These are phyloP conservation scores for Clarias laeviceps DNA, from an alignment of 2,797 vertebrate genomes.

Conservation along the genomic window DNA sequence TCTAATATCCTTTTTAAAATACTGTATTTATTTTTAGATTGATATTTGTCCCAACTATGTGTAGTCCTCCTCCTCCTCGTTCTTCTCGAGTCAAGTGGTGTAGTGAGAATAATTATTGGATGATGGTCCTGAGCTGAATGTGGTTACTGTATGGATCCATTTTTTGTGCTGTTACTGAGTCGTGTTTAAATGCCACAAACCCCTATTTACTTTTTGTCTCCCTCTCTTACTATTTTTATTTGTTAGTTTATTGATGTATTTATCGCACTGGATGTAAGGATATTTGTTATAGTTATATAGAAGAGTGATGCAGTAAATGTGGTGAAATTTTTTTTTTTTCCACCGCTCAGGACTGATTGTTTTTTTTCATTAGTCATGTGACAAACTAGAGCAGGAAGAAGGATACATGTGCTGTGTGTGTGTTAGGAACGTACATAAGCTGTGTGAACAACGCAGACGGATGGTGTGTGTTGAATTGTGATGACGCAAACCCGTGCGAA, in stretches of 20 bases:
- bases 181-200: background rate
- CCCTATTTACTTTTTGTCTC: background rate
- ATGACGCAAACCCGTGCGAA: background rate
- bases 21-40: background rate
- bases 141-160: background rate
- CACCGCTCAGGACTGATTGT: background rate
- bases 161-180: background rate
- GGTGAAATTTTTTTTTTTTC: background rate
- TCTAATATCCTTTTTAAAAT: background rate
- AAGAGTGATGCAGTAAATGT: background rate
- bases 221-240: background rate
- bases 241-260: too few species aligned
- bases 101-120: too few species aligned
- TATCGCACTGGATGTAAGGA: too few species aligned
- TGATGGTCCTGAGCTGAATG: background rate
- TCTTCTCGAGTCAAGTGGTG: background rate
- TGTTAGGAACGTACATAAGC: background rate
- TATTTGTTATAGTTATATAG: background rate
- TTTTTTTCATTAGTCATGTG: background rate
- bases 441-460: background rate
- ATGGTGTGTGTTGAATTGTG: background rate
- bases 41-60: background rate
- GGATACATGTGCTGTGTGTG: background rate
- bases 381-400: background rate
- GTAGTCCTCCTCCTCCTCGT: background rate